A percentile compares a stretch with the other conserved stretches of the same genome.
These are phyloP conservation scores for Drosophila ananassae DNA, from an alignment of 1,140 invertebrate species.

Conservation along the genomic window DNA sequence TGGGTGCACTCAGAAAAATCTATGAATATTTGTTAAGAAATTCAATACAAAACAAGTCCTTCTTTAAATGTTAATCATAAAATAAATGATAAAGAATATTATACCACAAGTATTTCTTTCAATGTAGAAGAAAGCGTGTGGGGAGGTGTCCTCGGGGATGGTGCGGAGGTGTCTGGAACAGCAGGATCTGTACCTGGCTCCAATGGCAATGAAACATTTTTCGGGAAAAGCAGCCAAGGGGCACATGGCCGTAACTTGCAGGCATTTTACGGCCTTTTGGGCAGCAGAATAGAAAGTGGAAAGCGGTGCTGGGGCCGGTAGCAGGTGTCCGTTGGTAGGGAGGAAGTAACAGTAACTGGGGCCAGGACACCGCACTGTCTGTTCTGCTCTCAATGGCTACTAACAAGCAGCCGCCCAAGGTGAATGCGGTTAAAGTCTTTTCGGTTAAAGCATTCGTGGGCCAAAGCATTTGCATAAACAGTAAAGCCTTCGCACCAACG, in stretches of 20 bases:
- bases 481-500: slow-evolving; percentile 47
- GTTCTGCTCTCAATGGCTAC: slow-evolving; percentile 72
- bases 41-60: no score
- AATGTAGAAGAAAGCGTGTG: slow-evolving; percentile 10
- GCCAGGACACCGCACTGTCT: slow-evolving; percentile 27
- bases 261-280: slow-evolving; percentile 79
- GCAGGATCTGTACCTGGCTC: slow-evolving; percentile 10
- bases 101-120: neutral
- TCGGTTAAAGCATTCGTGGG: slow-evolving; percentile 70
- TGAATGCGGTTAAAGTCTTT: slow-evolving; percentile 81
- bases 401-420: slow-evolving; percentile 77
- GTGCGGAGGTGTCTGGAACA: slow-evolving; percentile 31
- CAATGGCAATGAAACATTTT: slow-evolving; percentile 76
- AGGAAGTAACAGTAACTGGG: slow-evolving; percentile 10
- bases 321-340: neutral
- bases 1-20: slow-evolving; percentile 3
- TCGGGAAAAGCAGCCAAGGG: slow-evolving; percentile 70
- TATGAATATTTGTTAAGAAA: neutral
- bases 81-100: no score
- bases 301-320: neutral
- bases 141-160: neutral
- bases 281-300: slow-evolving; percentile 22
- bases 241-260: slow-evolving; percentile 69
- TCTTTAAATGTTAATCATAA: no score
- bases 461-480: slow-evolving; percentile 77